Evolutionary conservation across 2,797 vertebrate genomes (phyloP).

Genomic region (Lepilemur septentrionalis): DNA sequence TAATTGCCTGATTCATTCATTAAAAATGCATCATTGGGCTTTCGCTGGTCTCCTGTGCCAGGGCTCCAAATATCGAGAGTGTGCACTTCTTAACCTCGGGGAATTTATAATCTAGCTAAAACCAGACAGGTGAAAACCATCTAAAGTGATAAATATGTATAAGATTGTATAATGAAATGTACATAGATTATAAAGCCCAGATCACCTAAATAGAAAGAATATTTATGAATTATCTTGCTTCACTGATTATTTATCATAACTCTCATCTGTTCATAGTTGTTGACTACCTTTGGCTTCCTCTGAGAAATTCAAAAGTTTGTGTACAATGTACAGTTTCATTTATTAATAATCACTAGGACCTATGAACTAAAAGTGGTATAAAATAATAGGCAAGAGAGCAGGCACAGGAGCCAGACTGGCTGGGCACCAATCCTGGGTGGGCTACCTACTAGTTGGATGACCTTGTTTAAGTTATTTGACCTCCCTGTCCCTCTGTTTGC

Average conservation of each 20-base stretch:
- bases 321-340: not conserved
- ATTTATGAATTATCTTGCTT: conserved; percentile 26
- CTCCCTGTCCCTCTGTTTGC: not conserved
- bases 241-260: not conserved
- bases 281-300: conserved; percentile 2
- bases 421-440: not conserved
- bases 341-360: not conserved
- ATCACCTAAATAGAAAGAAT: not conserved
- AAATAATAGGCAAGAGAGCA: not conserved
- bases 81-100: not conserved
- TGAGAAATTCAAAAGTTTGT: not conserved
- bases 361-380: not conserved
- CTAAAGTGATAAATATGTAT: conserved; percentile 57
- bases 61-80: not conserved
- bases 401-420: not conserved
- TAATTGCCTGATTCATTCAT: conserved; percentile 28
- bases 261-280: not conserved
- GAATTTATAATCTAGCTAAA: conserved; percentile 29
- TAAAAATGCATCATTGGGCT: not conserved
- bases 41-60: not conserved
- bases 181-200: conserved; percentile 47
- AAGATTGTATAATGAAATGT: conserved; percentile 35
- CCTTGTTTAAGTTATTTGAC: not conserved
- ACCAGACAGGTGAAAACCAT: conserved; percentile 43
- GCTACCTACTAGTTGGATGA: not conserved